Evolutionary conservation across 2,113 vertebrate genomes (phyloP), one percentile per base, ranked within the genome.

Genomic region (Mohoua ochrocephala): DNA sequence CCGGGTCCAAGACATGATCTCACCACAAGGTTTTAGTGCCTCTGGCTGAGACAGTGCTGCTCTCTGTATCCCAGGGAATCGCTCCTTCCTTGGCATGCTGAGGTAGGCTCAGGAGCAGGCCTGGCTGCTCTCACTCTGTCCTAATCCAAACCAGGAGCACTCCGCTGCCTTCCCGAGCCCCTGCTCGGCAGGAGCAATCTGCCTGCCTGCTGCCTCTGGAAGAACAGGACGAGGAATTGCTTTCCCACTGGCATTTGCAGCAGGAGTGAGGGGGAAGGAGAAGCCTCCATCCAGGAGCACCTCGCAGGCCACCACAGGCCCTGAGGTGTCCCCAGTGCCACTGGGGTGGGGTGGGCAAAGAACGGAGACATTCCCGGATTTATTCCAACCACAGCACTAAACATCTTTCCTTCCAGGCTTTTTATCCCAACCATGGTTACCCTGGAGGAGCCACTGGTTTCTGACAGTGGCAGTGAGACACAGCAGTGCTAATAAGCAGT

Each of bases 1-100:
- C 50, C 57, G 21, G 31, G 6, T 86, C 94, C 94, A 95, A 96
- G 95, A 97, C 94, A 90, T 97, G 96, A 95, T 57, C 91, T 97
- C 95, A 96, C 54, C 67, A 12, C 37, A 2, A 45, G 71, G 59
- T 47, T 91, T 91, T 83, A 69, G 5, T 69, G 61, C 67, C 78
- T 93, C 59, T 92, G 49, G 54, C 57, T 0, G 15, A 60, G 92
- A 73, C 75, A 65, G 8, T 17, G 74, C 37, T 35, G 41, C 61
- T 78, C 71, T 96, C 53, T 69, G 41, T 69, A 6, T 91, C 92
- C 42, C 53, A 12, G 71, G 70, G 79, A 92, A 45, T 60, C 0
- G 1, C 39, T 95, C 53, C 57, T 23, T 49, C 75, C 83, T 82
- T 94, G 92, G 88, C 15, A 30, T 4, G 88, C 70, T n/a, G 53